Percentiles rank a stretch among this genome's conserved stretches.
phyloP scores from a whole-genome alignment of 2,113 vertebrate species.

The Passer domesticus region DNA sequence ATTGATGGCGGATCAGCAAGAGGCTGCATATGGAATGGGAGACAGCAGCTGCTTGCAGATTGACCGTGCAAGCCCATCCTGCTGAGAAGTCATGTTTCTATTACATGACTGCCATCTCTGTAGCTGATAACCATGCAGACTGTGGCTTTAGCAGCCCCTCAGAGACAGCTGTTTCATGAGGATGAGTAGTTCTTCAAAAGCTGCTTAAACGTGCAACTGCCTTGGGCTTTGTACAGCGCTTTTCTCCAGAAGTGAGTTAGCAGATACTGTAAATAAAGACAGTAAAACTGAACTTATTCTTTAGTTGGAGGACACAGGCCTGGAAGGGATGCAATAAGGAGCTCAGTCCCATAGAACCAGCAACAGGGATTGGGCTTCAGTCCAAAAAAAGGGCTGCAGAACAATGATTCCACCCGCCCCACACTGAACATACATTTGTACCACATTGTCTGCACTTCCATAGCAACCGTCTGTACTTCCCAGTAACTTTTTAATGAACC shows the following conservation, averaged over 20 bases:
- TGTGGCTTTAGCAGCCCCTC: background rate
- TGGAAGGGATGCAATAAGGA: background rate
- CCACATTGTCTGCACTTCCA: accelerated
- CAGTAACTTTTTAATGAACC: background rate
- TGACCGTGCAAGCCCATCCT: background rate
- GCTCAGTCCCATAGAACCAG: background rate
- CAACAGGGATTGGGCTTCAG: background rate
- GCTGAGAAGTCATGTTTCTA: background rate
- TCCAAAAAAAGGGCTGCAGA: background rate
- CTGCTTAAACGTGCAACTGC: background rate
- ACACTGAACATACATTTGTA: accelerated
- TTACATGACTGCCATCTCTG: background rate
- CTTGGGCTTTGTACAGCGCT: accelerated
- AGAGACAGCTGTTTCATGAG: background rate
- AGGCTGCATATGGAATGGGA: background rate
- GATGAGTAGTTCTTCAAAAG: background rate
- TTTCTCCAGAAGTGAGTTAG: background rate
- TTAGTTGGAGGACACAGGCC: background rate
- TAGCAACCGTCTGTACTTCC: background rate
- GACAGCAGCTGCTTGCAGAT: background rate
- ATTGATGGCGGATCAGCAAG: background rate
- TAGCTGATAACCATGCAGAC: background rate
- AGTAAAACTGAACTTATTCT: background rate
- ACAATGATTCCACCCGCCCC: background rate
- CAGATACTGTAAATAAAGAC: background rate